Conservation (phyloP, 2,797 vertebrate species). For the Microchirus variegatus region DNA sequence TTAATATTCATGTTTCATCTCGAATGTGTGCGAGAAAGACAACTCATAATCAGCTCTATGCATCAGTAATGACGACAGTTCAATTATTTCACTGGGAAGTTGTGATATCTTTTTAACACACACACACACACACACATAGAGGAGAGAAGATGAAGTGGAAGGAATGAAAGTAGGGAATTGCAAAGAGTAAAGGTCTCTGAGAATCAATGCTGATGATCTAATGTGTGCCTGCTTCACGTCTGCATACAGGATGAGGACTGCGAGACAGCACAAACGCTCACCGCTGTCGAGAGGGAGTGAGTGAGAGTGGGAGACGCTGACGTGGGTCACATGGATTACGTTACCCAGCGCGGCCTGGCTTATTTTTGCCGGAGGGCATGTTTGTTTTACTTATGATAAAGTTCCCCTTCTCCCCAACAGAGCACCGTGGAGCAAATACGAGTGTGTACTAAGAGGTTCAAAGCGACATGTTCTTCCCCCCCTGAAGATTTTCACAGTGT, state of each 20-base stretch:
- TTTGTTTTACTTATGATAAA: conserved; percentile 71
- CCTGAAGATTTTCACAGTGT: conserved; percentile 62
- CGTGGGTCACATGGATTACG: conserved; percentile 42
- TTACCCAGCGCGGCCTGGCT: conserved; percentile 40
- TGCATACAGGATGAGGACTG: conserved; percentile 14
- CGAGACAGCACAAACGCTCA: conserved; percentile 28
- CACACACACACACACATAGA: conserved; percentile 4
- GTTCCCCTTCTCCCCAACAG: conserved; percentile 39
- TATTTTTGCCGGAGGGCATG: conserved; percentile 56
- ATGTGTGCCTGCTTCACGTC: conserved; percentile 51
- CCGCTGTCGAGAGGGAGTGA: conserved; percentile 16
- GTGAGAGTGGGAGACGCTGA: conserved; percentile 10
- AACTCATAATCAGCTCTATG: conserved; percentile 43
- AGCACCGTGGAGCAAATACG: conserved; percentile 42
- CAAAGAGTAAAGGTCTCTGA: conserved; percentile 28
- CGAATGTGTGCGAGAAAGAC: conserved; percentile 28
- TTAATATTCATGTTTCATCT: conserved; percentile 59
- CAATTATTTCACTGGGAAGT: conserved; percentile 22
- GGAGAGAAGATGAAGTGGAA: neutral
- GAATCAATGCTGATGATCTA: conserved; percentile 47
- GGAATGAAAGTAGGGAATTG: conserved; percentile 10
- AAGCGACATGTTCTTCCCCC: conserved; percentile 52
- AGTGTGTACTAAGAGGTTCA: conserved; percentile 51
- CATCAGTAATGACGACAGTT: conserved; percentile 35
- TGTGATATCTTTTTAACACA: conserved; percentile 25